Evolutionary conservation across 1,140 invertebrate species (phyloP).

Genomic region (Drosophila insularis): DNA sequence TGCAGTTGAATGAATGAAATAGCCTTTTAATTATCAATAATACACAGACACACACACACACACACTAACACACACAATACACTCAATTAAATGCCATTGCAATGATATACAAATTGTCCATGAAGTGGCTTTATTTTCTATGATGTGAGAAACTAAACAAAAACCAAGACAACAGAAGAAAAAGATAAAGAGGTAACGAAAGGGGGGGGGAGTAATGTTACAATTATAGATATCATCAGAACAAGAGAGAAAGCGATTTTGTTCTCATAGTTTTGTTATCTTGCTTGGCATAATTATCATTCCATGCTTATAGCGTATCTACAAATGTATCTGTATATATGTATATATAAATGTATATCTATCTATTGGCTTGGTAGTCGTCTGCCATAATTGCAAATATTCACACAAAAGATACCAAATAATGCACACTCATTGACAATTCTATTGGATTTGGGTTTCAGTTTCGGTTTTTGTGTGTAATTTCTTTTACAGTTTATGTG

Average conservation of each 20-base stretch:
- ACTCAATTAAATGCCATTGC: constrained; percentile 59
- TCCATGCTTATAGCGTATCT: constrained; percentile 27
- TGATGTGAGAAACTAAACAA: neutral
- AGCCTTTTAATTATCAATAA: constrained; percentile 73
- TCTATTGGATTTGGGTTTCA: neutral
- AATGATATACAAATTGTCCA: constrained; percentile 10
- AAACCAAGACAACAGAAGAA: neutral
- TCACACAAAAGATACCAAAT: neutral
- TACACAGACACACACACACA: constrained; percentile 17
- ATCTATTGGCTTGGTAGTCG: constrained; percentile 1
- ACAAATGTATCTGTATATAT: constrained; percentile 34
- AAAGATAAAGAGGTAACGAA: neutral
- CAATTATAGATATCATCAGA: constrained; percentile 20
- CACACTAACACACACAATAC: too few relatives aligned
- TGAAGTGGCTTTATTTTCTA: constrained; percentile 19
- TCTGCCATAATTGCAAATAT: constrained; percentile 29
- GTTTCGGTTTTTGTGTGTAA: neutral
- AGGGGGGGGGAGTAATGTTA: neutral
- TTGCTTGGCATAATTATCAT: constrained; percentile 15
- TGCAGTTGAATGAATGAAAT: constrained; percentile 37
- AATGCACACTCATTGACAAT: constrained; percentile 39
- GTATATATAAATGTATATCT: constrained; percentile 24
- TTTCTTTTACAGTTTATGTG: constrained; percentile 22
- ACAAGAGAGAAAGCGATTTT: neutral
- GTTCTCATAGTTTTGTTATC: constrained; percentile 17